Base-by-base conservation (phyloP, 2,113 vertebrate genomes). In the Noctilio leporinus region DNA sequence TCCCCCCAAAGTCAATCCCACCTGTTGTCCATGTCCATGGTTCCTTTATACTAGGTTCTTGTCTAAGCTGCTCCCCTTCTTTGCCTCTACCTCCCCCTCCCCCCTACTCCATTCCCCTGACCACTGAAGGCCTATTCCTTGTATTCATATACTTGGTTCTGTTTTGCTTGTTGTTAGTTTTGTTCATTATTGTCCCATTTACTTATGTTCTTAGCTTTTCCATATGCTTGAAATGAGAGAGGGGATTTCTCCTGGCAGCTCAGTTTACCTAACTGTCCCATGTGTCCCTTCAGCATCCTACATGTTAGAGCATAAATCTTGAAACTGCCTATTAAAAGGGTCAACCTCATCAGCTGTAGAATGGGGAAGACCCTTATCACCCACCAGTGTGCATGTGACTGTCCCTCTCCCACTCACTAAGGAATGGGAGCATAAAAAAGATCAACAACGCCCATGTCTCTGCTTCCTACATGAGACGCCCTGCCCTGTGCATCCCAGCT, bases 181-280 rank as follows among this genome's bases (percentile, higher is more conserved):
- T n/a, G n/a, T n/a, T n/a, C n/a, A n/a, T n/a, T n/a, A n/a, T n/a
- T n/a, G n/a, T n/a, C n/a, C n/a, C 47, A 38, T 17, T 57, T 80
- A 57, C 55, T 49, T 65, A 43, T 62, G 20, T 53, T 76, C 57
- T 59, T 33, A 86, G 20, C 28, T 62, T 93, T 94, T 59, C 51
- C 5, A 17, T 26, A 10, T n/a, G 19, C 49, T 75, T 70, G 33
- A 86, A 86, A 77, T 59, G 53, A 49, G 30, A 86, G 82, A 70
- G 14, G 4, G 22, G 38, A 62, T 49, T 86, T 92, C 62, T 51
- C 7, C 30, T 8, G 30, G 51, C 28, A 86, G 33, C 59, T 64
- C 45, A 45, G 24, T n/a, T 16, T 57, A 1, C 14, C 40, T 87
- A 16, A 43, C 1, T 78, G 83, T n/a, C 59, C 28, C 12, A 51